A percentile compares a stretch with the other conserved stretches of the same genome.
These are phyloP conservation scores for Molorchus minor DNA, from an alignment of 2,888 invertebrate genomes.

Conservation along the genomic window DNA sequence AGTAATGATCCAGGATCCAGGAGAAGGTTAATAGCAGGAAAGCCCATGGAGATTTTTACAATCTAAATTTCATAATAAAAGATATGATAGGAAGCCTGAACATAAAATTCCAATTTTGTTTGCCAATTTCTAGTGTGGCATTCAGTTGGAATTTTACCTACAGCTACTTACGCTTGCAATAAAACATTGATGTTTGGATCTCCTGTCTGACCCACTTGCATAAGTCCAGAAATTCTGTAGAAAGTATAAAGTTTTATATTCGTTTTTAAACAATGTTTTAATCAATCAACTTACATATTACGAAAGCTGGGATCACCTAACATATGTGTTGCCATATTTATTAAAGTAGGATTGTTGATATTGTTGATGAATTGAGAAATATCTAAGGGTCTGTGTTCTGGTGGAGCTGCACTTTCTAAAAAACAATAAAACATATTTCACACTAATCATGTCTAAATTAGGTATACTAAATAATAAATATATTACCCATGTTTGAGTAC, in stretches of 20 bases:
- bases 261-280: not conserved
- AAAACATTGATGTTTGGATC: conserved; percentile 55
- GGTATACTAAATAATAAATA: not conserved
- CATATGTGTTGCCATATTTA: conserved; percentile 87
- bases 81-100: too few relatives aligned
- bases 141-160: conserved; percentile 23
- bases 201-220: conserved; percentile 52
- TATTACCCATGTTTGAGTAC: conserved; percentile 42
- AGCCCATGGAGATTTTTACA: too few relatives aligned
- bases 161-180: conserved; percentile 48
- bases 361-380: conserved; percentile 77
- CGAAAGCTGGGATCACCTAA: conserved; percentile 86
- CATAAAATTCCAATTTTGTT: too few relatives aligned
- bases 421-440: not conserved
- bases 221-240: conserved; percentile 58
- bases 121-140: too few relatives aligned
- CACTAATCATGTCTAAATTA: conserved; percentile 4
- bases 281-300: conserved; percentile 65
- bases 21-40: too few relatives aligned
- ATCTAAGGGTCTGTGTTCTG: conserved; percentile 62
- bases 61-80: too few relatives aligned
- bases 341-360: conserved; percentile 82
- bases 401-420: conserved; percentile 45
- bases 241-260: conserved; percentile 5
- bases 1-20: too few relatives aligned